Conservation (phyloP, 2,797 vertebrate species). For the Myripristis murdjan region DNA sequence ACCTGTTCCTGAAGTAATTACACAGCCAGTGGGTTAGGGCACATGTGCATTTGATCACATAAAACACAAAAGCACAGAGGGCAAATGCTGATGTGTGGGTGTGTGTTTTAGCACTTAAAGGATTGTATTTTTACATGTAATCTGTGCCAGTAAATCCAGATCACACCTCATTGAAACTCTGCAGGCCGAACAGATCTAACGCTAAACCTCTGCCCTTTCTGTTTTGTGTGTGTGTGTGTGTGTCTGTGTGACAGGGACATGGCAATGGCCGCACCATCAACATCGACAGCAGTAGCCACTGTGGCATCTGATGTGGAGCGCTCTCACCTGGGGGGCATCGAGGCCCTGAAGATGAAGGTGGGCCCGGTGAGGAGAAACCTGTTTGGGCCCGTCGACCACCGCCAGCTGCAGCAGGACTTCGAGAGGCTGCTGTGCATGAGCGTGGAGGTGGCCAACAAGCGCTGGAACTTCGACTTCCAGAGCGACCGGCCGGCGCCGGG, state of each 20-base stretch:
- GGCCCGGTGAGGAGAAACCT: slow-evolving; percentile 77
- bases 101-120: slow-evolving; percentile 15
- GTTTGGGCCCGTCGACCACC: slow-evolving; percentile 86
- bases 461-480: slow-evolving; percentile 89
- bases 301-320: slow-evolving; percentile 48
- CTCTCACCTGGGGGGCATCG: slow-evolving; percentile 48
- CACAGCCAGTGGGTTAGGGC: slow-evolving; percentile 40
- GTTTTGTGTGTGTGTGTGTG: not conserved
- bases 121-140: slow-evolving; percentile 31
- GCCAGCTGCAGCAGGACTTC: slow-evolving; percentile 86
- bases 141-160: slow-evolving; percentile 38
- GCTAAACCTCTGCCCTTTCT: slow-evolving; percentile 33
- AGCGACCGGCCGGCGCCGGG: slow-evolving; percentile 64
- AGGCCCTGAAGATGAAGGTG: slow-evolving; percentile 59
- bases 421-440: slow-evolving; percentile 77
- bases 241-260: slow-evolving; percentile 69
- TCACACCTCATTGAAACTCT: slow-evolving; percentile 58
- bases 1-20: slow-evolving; percentile 64
- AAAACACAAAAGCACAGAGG: slow-evolving; percentile 48
- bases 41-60: slow-evolving; percentile 71
- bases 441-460: slow-evolving; percentile 80
- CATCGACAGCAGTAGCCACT: slow-evolving; percentile 35
- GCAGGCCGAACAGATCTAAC: slow-evolving; percentile 15
- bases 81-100: slow-evolving; percentile 6
- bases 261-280: slow-evolving; percentile 66